Percentiles rank a stretch among this genome's conserved stretches.
These are phyloP conservation scores for Stenichneumon culpator DNA, from an alignment of 2,888 invertebrate species.

Conservation along the genomic window DNA sequence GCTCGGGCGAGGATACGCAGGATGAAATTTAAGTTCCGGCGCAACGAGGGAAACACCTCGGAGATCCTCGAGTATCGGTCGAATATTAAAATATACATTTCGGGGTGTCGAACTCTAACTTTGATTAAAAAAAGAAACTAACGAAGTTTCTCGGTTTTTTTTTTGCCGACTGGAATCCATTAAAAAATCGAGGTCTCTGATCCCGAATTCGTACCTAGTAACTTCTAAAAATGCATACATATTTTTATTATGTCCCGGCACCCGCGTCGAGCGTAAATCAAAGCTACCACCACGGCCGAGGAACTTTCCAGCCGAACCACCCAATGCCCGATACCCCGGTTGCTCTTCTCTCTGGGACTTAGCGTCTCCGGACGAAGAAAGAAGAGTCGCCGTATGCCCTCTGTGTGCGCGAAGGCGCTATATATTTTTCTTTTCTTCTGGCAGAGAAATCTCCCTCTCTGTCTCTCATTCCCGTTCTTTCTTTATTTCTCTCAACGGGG, in stretches of 20 bases:
- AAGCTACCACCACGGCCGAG: slow-evolving; percentile 60
- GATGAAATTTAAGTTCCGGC: background rate
- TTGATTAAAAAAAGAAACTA: background rate
- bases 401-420: background rate
- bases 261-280: slow-evolving; percentile 77
- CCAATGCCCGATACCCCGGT: background rate
- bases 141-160: background rate
- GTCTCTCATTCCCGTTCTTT: slow-evolving; percentile 36
- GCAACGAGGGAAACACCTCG: background rate
- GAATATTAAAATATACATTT: background rate
- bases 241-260: slow-evolving; percentile 12
- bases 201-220: background rate
- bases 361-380: slow-evolving; percentile 9
- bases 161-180: background rate
- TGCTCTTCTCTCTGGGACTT: slow-evolving; percentile 17
- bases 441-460: background rate
- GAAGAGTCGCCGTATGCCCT: background rate
- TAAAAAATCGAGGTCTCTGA: background rate
- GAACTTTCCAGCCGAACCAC: background rate
- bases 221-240: background rate
- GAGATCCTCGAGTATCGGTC: background rate
- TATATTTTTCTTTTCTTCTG: background rate
- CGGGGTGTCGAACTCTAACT: background rate
- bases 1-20: background rate
- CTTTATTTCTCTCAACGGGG: slow-evolving; percentile 16